These are phyloP conservation scores for Acanthiza pusilla DNA, from an alignment of 2,797 vertebrate genomes.

Conservation along the genomic window DNA sequence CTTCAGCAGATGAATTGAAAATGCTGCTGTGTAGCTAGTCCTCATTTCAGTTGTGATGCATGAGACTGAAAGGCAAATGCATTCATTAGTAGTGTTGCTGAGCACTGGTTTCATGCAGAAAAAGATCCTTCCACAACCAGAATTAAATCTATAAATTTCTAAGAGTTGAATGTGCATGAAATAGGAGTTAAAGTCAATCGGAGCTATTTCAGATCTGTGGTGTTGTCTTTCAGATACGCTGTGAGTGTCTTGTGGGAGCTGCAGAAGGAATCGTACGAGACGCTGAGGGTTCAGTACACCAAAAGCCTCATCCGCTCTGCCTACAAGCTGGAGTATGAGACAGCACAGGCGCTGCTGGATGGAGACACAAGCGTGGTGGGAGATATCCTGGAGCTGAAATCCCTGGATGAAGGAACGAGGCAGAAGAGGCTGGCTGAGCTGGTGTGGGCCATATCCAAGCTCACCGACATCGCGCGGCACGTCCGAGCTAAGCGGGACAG, in stretches of 20 bases:
- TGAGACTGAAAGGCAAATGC: neutral
- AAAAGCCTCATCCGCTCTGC: slow-evolving; percentile 87
- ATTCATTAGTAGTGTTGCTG: neutral
- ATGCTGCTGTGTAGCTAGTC: neutral
- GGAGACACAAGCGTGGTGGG: slow-evolving; percentile 66
- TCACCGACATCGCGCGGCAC: slow-evolving; percentile 83
- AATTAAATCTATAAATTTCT: neutral
- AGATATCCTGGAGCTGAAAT: slow-evolving; percentile 80
- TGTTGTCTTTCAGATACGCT: slow-evolving; percentile 81
- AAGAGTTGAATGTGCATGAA: neutral
- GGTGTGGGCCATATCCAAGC: slow-evolving; percentile 76
- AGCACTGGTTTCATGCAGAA: neutral
- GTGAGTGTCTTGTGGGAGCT: slow-evolving; percentile 93
- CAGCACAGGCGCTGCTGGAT: slow-evolving; percentile 87
- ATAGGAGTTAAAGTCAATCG: neutral
- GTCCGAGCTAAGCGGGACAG: slow-evolving; percentile 80
- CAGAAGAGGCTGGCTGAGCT: slow-evolving; percentile 74
- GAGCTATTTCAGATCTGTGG: neutral
- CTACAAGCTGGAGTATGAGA: slow-evolving; percentile 92
- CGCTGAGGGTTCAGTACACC: slow-evolving; percentile 79
- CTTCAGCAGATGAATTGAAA: neutral
- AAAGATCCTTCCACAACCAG: neutral
- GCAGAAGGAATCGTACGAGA: slow-evolving; percentile 75
- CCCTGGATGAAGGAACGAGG: slow-evolving; percentile 58
- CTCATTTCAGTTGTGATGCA: neutral